These are phyloP conservation scores for Amphipyra berbera DNA, from an alignment of 2,888 invertebrate genomes.

Conservation along the genomic window DNA sequence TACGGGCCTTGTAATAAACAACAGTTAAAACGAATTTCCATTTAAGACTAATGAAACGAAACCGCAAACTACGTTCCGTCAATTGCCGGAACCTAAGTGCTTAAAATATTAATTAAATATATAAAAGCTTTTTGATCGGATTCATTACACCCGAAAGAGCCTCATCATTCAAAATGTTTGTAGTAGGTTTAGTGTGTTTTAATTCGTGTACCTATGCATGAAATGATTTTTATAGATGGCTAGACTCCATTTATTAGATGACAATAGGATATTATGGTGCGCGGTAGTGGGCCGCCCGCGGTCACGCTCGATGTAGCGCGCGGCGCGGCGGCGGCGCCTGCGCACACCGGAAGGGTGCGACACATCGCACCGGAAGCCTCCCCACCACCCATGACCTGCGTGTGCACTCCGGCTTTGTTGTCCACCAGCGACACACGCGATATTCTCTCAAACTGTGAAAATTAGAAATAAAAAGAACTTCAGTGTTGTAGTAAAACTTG, in stretches of 20 bases:
- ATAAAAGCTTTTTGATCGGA: constrained; percentile 20
- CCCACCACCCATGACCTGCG: constrained; percentile 82
- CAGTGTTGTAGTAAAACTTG: constrained; percentile 16
- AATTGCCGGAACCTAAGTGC: constrained; percentile 32
- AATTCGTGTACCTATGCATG: constrained; percentile 48
- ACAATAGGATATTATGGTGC: constrained; percentile 78
- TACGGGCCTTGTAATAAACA: constrained; percentile 67
- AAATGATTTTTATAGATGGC: constrained; percentile 67
- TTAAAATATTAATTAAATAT: constrained; percentile 37
- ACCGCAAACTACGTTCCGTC: constrained; percentile 36
- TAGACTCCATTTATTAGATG: constrained; percentile 78
- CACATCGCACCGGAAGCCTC: constrained; percentile 82
- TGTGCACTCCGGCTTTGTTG: constrained; percentile 76
- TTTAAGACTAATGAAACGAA: constrained; percentile 59
- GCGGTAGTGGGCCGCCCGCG: constrained; percentile 66
- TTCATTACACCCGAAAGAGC: constrained; percentile 43
- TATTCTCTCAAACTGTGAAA: constrained; percentile 36
- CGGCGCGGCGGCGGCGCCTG: constrained; percentile 71
- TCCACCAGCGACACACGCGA: constrained; percentile 78
- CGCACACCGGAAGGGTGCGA: constrained; percentile 87
- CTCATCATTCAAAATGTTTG: constrained; percentile 27
- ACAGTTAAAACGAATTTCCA: constrained; percentile 64
- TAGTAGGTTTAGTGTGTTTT: constrained; percentile 23
- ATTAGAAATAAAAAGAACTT: constrained; percentile 10
- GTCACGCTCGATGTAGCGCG: constrained; percentile 77